Base-by-base conservation (phyloP, 1,140 invertebrate species). In the Orussus abietinus region DNA sequence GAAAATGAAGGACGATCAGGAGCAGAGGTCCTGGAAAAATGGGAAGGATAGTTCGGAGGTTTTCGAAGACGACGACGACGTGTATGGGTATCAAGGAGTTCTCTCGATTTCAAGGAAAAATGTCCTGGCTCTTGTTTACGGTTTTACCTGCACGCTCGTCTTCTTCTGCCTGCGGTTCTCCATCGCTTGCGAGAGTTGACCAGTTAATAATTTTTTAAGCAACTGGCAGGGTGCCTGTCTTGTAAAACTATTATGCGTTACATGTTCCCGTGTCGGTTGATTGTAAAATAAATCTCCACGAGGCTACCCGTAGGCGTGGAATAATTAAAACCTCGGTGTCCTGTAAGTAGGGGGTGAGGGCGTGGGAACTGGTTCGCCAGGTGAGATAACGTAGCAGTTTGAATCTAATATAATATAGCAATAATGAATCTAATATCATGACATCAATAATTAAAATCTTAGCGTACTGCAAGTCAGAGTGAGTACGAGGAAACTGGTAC, bases 161-260 rank as follows among this genome's bases (percentile, higher is more conserved):
- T 62, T 61, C 18, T 58, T 51, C 46, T 60, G 43, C 18, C 43
- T 64, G 9, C 50, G 59, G 19, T 55, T 53, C 25, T 59, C 50
- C 5, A 52, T 62, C 5, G 31, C 5, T 5, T 57, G 51, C 15
- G 47, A 61, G 1, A 7, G 38, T 7, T 22, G 14, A 17, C 13
- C 28, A 3, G 11, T 32, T 35, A 10, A 31, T 39, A 49, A 36
- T 19, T 9, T 38, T 41, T 12, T 36, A 34, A 3, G 18, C 20
- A 11, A 4, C 25, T 30, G 29, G 12, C 5, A 5, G 15, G 5
- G 12, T 14, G 5, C 15, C 29, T 31, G 20, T 33, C 20, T 3
- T 11, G 13, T 6, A 5, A n/a, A 14, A 5, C n/a, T 13, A 31
- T 31, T 33, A 9, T 33, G 20, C 17, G 17, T 14, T 33, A 13